phyloP scores from a whole-genome alignment of 1,140 invertebrate genomes.

The Tachypleus tridentatus region DNA sequence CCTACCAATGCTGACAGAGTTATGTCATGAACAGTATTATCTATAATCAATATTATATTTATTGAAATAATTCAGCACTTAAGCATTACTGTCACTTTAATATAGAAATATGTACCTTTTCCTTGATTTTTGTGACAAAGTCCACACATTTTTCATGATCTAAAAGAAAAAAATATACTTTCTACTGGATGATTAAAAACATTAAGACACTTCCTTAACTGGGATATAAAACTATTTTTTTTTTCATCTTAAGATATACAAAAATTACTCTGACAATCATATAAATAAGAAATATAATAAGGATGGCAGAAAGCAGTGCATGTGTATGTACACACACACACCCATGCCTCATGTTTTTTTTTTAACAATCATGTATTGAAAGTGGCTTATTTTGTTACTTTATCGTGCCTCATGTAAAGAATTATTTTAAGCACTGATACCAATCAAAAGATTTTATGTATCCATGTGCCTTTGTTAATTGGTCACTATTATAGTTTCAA shows the following conservation, averaged over 20 bases:
- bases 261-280: not conserved
- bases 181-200: not conserved
- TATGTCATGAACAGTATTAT: not conserved
- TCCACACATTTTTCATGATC: conserved; percentile 20
- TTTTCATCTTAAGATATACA: not conserved
- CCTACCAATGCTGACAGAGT: not conserved
- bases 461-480: too few relatives aligned
- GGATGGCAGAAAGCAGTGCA: not conserved
- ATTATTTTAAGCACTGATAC: too few relatives aligned
- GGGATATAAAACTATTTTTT: not conserved
- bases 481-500: too few relatives aligned
- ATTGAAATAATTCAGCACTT: not conserved
- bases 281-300: not conserved
- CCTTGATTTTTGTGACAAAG: conserved; percentile 25
- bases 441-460: too few relatives aligned
- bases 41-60: conserved; percentile 1
- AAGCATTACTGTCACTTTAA: not conserved
- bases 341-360: too few relatives aligned
- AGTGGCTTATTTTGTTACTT: too few relatives aligned
- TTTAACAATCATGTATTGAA: too few relatives aligned
- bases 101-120: conserved; percentile 17
- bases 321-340: too few relatives aligned
- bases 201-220: not conserved
- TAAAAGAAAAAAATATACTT: not conserved
- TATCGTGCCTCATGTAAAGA: too few relatives aligned